Conservation (phyloP, 2,113 vertebrate genomes). For the Picathartes gymnocephalus region DNA sequence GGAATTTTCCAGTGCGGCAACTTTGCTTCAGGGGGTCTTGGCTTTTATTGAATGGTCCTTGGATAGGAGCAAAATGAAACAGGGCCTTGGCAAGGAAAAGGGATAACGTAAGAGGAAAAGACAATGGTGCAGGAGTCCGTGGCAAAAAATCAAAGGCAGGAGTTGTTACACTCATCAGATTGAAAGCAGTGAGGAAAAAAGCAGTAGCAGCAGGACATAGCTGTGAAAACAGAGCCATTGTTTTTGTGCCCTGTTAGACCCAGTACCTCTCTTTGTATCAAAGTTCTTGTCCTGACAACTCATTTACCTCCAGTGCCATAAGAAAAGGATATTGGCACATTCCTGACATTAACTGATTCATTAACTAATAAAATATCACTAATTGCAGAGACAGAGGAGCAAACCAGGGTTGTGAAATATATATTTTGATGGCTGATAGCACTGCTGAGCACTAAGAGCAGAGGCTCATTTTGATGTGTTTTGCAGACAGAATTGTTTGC, state of each 20-base stretch:
- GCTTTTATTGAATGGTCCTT: constrained; percentile 21
- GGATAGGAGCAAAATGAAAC: constrained; percentile 18
- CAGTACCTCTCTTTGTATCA: constrained; percentile 52
- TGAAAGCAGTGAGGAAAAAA: constrained; percentile 17
- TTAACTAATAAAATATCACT: constrained; percentile 72
- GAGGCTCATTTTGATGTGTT: constrained; percentile 17
- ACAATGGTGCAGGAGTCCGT: neutral
- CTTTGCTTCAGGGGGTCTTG: constrained; percentile 42
- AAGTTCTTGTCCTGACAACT: constrained; percentile 70
- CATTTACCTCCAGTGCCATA: constrained; percentile 64
- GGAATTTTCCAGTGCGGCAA: constrained; percentile 20
- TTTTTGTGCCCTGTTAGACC: constrained; percentile 38
- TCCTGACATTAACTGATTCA: constrained; percentile 66
- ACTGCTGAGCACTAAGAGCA: neutral
- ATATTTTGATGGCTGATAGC: constrained; percentile 24
- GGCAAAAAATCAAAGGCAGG: constrained; percentile 36
- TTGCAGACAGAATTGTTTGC: constrained; percentile 16
- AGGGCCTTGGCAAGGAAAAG: neutral
- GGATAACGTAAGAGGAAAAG: constrained; percentile 7
- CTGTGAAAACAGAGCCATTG: constrained; percentile 63
- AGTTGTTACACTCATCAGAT: constrained; percentile 10
- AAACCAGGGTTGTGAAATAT: neutral
- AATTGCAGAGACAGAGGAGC: constrained; percentile 62
- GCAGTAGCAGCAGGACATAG: neutral
- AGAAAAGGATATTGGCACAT: constrained; percentile 64